These are phyloP conservation scores for Stichopus chloronotus DNA, from an alignment of 35 echinoderm and acorn worm genomes.

Conservation along the genomic window DNA sequence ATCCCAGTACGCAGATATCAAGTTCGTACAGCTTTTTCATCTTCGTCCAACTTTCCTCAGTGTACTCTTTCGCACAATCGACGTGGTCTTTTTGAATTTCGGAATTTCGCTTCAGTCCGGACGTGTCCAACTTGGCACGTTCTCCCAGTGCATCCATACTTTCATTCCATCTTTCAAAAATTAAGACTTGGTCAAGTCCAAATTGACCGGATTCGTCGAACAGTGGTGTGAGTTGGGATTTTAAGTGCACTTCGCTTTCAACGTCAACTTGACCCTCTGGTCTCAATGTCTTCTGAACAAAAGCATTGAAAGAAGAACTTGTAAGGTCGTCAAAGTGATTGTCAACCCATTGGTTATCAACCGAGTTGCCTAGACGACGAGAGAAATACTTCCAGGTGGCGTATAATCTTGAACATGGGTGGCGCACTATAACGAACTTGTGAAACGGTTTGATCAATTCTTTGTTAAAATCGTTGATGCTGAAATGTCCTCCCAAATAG, in stretches of 20 bases:
- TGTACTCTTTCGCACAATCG: conserved; percentile 16
- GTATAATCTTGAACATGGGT: conserved; percentile 24
- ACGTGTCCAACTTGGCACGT: not conserved
- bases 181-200: conserved; percentile 24
- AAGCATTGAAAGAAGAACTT: not conserved
- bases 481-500: conserved; percentile 4
- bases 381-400: conserved; percentile 6
- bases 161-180: conserved; percentile 46
- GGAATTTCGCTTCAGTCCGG: not conserved
- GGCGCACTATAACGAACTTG: conserved; percentile 31
- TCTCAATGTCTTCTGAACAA: not conserved
- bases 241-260: not conserved
- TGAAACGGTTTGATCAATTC: not conserved
- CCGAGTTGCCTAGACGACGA: not conserved
- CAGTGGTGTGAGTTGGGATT: conserved; percentile 16
- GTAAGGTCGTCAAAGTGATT: not conserved
- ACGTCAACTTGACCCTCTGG: conserved; percentile 18
- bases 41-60: not conserved
- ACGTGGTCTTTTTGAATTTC: not conserved
- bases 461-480: conserved; percentile 6
- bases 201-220: not conserved
- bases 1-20: conserved; percentile 41
- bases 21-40: conserved; percentile 9
- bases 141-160: not conserved
- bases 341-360: not conserved